phyloP scores from a whole-genome alignment of 2,797 vertebrate genomes.

The Halcyon leucocephala region DNA sequence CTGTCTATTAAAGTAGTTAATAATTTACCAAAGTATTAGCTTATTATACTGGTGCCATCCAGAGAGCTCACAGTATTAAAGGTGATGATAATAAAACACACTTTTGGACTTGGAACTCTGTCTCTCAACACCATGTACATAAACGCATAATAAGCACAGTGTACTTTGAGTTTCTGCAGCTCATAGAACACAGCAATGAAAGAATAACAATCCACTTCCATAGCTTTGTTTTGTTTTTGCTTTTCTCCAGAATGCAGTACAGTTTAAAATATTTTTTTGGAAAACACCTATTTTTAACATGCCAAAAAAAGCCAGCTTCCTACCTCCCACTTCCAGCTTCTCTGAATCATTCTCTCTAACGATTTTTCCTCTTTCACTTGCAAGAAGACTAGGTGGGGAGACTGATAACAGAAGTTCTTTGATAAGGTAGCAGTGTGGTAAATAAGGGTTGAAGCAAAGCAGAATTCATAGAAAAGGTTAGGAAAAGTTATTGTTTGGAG shows the following conservation, averaged over 20 bases:
- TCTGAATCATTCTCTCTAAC: constrained; percentile 19
- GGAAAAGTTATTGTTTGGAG: neutral
- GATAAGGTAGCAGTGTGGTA: neutral
- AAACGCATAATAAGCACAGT: neutral
- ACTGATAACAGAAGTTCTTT: neutral
- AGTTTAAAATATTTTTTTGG: constrained; percentile 17
- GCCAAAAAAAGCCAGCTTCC: constrained; percentile 27
- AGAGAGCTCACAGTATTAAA: constrained; percentile 7
- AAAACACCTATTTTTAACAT: constrained; percentile 35
- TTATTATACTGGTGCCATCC: neutral
- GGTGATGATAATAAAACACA: neutral
- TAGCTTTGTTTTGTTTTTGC: constrained; percentile 27
- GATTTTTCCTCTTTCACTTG: constrained; percentile 20
- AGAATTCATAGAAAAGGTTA: neutral
- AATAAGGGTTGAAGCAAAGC: neutral
- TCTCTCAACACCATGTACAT: neutral
- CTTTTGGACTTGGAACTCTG: constrained; percentile 5
- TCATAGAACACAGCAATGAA: constrained; percentile 4
- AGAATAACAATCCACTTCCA: constrained; percentile 8
- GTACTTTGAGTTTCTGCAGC: constrained; percentile 20
- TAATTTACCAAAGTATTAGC: neutral
- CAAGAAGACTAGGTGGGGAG: neutral
- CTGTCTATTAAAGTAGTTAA: constrained; percentile 30
- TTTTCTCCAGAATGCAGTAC: neutral
- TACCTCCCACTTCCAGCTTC: constrained; percentile 37